phyloP scores from a whole-genome alignment of 2,797 vertebrate genomes.

The Chiloscyllium punctatum region DNA sequence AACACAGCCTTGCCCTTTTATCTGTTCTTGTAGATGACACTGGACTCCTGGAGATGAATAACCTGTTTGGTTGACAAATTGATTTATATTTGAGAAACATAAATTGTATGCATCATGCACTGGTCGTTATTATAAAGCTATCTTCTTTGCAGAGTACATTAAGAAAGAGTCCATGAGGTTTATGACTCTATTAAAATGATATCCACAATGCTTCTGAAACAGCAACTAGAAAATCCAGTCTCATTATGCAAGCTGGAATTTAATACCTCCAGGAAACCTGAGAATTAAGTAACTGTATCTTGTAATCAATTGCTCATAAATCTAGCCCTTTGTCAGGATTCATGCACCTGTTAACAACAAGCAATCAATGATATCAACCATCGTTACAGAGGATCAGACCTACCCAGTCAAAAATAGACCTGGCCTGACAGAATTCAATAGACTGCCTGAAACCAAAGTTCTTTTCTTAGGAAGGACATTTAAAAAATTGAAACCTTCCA shows the following conservation, averaged over 20 bases:
- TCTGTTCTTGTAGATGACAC: not conserved
- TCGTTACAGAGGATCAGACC: not conserved
- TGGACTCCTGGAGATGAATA: constrained; percentile 9
- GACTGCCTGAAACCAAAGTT: not conserved
- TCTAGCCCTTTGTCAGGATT: not conserved
- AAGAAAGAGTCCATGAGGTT: not conserved
- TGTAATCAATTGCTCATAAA: not conserved
- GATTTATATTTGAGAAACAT: not conserved
- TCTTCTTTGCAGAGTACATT: no score
- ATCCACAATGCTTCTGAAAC: not conserved
- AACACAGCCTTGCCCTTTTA: not conserved
- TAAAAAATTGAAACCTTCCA: not conserved
- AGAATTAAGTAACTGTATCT: constrained; percentile 6
- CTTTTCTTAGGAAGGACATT: not conserved
- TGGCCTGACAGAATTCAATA: not conserved
- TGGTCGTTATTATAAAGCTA: not conserved
- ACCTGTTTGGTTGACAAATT: not conserved
- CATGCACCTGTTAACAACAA: not conserved
- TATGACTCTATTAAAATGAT: not conserved
- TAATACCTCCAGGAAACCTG: not conserved
- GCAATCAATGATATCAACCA: not conserved
- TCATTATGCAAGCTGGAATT: not conserved
- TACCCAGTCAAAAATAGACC: not conserved
- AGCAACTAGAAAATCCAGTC: not conserved
- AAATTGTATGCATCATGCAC: not conserved